Evolutionary conservation across 2,797 vertebrate genomes (phyloP).

Genomic region (Podarcis lilfordi): DNA sequence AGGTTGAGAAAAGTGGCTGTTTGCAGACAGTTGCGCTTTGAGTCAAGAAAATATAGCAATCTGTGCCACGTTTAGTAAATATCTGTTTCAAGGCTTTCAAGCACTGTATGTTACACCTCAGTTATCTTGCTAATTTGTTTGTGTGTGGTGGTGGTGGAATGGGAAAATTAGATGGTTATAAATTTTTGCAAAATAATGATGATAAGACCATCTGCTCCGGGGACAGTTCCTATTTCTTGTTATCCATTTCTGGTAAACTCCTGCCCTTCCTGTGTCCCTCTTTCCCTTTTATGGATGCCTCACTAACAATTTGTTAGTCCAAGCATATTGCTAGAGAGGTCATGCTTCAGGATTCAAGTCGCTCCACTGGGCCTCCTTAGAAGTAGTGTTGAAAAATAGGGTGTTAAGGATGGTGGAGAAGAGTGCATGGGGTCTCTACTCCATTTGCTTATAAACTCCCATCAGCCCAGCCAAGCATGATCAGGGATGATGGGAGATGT

Average conservation of each 20-base stretch:
- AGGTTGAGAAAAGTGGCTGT: not conserved
- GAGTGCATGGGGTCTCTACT: not conserved
- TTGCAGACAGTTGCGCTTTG: not conserved
- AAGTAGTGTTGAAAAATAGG: not conserved
- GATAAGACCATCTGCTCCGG: not conserved
- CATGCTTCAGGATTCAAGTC: not conserved
- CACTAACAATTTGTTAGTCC: not conserved
- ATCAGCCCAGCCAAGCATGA: too few relatives aligned
- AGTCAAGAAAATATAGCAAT: not conserved
- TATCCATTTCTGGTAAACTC: not conserved
- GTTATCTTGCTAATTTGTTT: not conserved
- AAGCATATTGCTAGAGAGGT: not conserved
- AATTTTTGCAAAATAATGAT: not conserved
- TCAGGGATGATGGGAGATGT: too few relatives aligned
- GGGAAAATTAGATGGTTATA: not conserved
- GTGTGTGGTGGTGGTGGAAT: not conserved
- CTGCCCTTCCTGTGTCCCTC: not conserved
- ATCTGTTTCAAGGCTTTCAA: not conserved
- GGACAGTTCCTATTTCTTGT: not conserved
- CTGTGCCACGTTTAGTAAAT: not conserved
- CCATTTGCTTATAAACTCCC: too few relatives aligned
- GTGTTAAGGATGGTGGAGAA: too few relatives aligned
- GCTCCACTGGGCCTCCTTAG: not conserved
- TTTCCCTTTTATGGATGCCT: not conserved
- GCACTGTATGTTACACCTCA: not conserved